phyloP scores from a whole-genome alignment of 2,888 invertebrate genomes.

The Apocheima hispidaria region DNA sequence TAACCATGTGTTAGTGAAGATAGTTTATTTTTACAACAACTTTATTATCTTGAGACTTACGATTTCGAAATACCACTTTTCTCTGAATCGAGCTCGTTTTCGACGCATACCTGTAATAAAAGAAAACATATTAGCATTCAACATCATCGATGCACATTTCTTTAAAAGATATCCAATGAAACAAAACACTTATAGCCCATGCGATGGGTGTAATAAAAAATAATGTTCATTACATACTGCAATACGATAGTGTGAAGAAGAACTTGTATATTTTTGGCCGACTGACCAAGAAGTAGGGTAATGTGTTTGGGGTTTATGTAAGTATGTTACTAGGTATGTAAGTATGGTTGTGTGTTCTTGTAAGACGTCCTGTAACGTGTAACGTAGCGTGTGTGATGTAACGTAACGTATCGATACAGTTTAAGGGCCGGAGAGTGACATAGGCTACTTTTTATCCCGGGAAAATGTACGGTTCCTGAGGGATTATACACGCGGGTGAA shows the following conservation, averaged over 20 bases:
- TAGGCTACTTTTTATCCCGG: too few relatives aligned
- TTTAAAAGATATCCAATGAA: slow-evolving; percentile 21
- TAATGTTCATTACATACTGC: slow-evolving; percentile 29
- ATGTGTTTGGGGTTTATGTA: too few relatives aligned
- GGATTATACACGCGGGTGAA: too few relatives aligned
- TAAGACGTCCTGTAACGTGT: too few relatives aligned
- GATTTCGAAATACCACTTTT: slow-evolving; percentile 41
- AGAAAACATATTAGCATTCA: slow-evolving; percentile 41
- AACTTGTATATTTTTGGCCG: neutral
- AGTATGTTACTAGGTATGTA: too few relatives aligned
- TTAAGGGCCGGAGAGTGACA: too few relatives aligned
- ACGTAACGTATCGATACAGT: too few relatives aligned
- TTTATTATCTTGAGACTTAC: slow-evolving; percentile 44
- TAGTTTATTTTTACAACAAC: slow-evolving; percentile 40
- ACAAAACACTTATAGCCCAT: slow-evolving; percentile 25
- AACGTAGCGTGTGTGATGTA: too few relatives aligned
- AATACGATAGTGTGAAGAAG: slow-evolving; percentile 21
- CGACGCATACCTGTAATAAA: slow-evolving; percentile 62
- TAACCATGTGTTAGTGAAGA: slow-evolving; percentile 31
- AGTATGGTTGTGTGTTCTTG: too few relatives aligned
- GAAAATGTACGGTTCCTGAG: too few relatives aligned
- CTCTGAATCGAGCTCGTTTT: slow-evolving; percentile 33
- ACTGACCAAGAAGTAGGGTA: too few relatives aligned
- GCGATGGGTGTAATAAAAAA: slow-evolving; percentile 22
- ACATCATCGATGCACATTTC: slow-evolving; percentile 12